A percentile compares a stretch with the other conserved stretches of the same genome.
Conservation (phyloP, 2,113 vertebrate species). For the Crotalus helleri region DNA sequence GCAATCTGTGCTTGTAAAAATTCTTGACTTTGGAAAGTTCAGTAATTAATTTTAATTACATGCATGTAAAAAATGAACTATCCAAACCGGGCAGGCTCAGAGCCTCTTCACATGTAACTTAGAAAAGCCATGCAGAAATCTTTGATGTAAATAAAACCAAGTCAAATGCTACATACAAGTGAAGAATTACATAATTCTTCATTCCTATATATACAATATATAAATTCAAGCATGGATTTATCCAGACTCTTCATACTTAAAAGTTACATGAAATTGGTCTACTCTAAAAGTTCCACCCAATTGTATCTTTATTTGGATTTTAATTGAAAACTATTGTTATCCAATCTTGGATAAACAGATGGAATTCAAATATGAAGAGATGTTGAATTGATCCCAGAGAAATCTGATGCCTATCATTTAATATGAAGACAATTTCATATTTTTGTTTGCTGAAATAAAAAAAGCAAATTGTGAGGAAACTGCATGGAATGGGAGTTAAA, state of each 20-base stretch:
- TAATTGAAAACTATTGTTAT: background rate
- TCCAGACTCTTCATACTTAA: background rate
- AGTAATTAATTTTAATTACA: background rate
- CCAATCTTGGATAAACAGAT: background rate
- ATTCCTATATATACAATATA: background rate
- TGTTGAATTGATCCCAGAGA: background rate
- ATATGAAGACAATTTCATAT: background rate
- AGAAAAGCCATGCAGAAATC: background rate
- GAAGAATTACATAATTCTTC: background rate
- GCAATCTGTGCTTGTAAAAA: background rate
- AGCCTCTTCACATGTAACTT: background rate
- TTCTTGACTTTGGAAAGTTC: background rate
- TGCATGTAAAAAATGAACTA: background rate
- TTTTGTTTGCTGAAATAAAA: background rate
- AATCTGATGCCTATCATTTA: background rate
- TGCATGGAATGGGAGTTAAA: background rate
- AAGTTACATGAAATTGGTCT: background rate
- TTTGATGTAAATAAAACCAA: background rate
- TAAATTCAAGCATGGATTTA: background rate
- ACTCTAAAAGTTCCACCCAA: background rate
- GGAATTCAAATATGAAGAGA: background rate
- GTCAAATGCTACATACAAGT: background rate
- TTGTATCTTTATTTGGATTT: background rate
- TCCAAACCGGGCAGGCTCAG: background rate
- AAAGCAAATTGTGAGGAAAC: background rate